Conservation (phyloP, 1,140 invertebrate species). For the Cydia splendana region DNA sequence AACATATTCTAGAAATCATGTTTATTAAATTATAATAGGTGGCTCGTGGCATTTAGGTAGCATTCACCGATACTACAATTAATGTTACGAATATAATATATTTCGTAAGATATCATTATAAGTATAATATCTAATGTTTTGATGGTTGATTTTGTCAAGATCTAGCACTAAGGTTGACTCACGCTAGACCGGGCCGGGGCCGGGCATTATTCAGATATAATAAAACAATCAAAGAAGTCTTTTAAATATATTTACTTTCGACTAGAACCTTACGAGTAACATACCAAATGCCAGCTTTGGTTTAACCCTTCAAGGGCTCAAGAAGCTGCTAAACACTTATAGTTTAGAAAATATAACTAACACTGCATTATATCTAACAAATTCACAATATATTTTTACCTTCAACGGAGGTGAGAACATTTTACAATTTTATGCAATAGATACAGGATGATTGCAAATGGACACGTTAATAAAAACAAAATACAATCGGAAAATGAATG, state of each 20-base stretch:
- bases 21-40: no score
- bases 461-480: neutral
- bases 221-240: slow-evolving; percentile 18
- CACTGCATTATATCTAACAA: slow-evolving; percentile 34
- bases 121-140: no score
- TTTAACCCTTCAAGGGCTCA: slow-evolving; percentile 38
- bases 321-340: slow-evolving; percentile 44
- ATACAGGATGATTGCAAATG: no score
- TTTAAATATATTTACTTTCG: slow-evolving; percentile 48
- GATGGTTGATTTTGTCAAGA: no score
- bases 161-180: no score
- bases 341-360: slow-evolving; percentile 49
- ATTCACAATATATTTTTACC: neutral
- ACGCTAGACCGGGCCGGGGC: no score
- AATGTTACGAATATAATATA: no score
- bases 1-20: no score
- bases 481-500: neutral
- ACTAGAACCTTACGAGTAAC: slow-evolving; percentile 55
- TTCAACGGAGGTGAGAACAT: neutral
- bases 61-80: no score
- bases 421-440: neutral
- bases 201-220: no score
- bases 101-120: no score
- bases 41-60: no score
- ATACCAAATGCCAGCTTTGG: slow-evolving; percentile 56